phyloP scores from a whole-genome alignment of 2,113 vertebrate species.

The Paralichthys olivaceus region DNA sequence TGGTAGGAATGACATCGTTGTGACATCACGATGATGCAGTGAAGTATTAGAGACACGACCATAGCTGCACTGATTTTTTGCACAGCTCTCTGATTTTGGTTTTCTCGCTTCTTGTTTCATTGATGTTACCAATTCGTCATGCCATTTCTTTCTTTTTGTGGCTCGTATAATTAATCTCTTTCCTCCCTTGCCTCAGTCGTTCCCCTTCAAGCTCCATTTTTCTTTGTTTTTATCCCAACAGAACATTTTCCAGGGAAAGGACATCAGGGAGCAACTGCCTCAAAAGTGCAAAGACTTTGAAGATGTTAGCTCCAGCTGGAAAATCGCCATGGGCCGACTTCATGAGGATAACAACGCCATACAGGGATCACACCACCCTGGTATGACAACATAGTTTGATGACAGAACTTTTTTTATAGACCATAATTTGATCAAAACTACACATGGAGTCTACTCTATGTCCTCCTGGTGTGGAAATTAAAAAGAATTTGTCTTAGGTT shows the following conservation, averaged over 20 bases:
- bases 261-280: conserved; percentile 89
- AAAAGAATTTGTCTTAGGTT: not conserved
- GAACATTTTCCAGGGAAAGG: conserved; percentile 92
- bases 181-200: not conserved
- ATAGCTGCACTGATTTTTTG: too few relatives aligned
- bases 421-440: not conserved
- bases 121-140: not conserved
- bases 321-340: conserved; percentile 84
- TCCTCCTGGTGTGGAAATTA: not conserved
- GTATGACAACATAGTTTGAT: conserved; percentile 64
- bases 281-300: conserved; percentile 86
- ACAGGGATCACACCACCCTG: conserved; percentile 85
- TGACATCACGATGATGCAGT: too few relatives aligned
- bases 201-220: not conserved
- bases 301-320: conserved; percentile 85
- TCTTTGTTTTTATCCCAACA: conserved; percentile 45
- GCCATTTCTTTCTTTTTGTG: not conserved
- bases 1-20: too few relatives aligned
- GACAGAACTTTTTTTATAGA: not conserved
- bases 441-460: not conserved
- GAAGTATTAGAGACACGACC: too few relatives aligned
- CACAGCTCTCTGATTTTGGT: too few relatives aligned
- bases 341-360: conserved; percentile 85
- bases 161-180: not conserved
- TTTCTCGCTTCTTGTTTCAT: not conserved